A percentile compares a stretch with the other conserved stretches of the same genome.
phyloP scores from a whole-genome alignment of 2,888 invertebrate genomes.

The Bellardia pandia region DNA sequence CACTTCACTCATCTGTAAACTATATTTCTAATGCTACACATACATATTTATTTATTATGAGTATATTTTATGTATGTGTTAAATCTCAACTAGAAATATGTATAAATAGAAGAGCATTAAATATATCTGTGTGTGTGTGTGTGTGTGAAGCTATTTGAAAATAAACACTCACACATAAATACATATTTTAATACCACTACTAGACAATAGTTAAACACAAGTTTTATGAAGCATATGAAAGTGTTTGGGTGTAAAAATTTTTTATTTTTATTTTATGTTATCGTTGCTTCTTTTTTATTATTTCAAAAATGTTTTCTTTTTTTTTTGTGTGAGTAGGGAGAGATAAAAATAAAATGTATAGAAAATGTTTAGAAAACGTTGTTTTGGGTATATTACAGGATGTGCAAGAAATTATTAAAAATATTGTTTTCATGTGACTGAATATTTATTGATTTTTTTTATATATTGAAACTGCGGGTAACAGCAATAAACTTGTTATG shows the following conservation, averaged over 20 bases:
- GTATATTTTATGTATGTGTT: not conserved
- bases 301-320: not conserved
- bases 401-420: constrained; percentile 30
- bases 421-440: constrained; percentile 38
- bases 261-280: constrained; percentile 13
- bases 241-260: not conserved
- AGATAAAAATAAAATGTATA: constrained; percentile 5
- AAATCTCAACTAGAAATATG: constrained; percentile 16
- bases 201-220: constrained; percentile 7
- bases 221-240: constrained; percentile 1
- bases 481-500: not conserved
- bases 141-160: not conserved
- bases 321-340: not conserved
- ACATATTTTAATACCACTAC: constrained; percentile 1
- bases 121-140: not conserved
- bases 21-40: not conserved
- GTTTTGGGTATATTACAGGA: not conserved
- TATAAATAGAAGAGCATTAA: not conserved
- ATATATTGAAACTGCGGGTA: not conserved
- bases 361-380: not conserved
- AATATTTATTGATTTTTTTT: constrained; percentile 53
- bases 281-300: not conserved
- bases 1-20: not conserved
- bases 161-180: not conserved
- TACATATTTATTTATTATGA: constrained; percentile 12